Conservation (phyloP, 2,888 invertebrate species). For the Halictus ligatus region DNA sequence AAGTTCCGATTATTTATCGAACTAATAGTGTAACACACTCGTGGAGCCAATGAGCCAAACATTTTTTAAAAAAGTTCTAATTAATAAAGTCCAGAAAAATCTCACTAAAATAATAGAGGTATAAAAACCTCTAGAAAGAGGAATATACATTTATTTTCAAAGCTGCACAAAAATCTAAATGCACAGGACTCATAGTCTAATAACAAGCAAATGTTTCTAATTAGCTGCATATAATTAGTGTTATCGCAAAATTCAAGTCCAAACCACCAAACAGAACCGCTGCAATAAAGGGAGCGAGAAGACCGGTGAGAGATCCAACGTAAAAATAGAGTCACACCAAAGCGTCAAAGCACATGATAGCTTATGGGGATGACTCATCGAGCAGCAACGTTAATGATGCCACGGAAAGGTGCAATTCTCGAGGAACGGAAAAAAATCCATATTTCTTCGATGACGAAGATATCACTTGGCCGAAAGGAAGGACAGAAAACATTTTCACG, state of each 20-base stretch:
- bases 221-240: neutral
- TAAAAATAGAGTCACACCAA: neutral
- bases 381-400: neutral
- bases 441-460: constrained; percentile 60
- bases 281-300: neutral
- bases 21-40: neutral
- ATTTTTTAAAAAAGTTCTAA: neutral
- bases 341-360: neutral
- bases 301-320: neutral
- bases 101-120: no score
- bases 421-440: constrained; percentile 48
- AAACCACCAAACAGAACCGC: neutral
- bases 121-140: neutral
- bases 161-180: neutral
- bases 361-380: neutral
- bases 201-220: neutral
- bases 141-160: neutral
- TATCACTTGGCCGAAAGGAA: constrained; percentile 44
- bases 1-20: neutral
- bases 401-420: constrained; percentile 31
- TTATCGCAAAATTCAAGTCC: neutral
- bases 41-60: neutral
- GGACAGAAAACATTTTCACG: constrained; percentile 60
- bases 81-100: no score
- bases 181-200: neutral